A percentile compares a stretch with the other conserved stretches of the same genome.
phyloP scores from a whole-genome alignment of 2,113 vertebrate species.

The Gambusia holbrooki region DNA sequence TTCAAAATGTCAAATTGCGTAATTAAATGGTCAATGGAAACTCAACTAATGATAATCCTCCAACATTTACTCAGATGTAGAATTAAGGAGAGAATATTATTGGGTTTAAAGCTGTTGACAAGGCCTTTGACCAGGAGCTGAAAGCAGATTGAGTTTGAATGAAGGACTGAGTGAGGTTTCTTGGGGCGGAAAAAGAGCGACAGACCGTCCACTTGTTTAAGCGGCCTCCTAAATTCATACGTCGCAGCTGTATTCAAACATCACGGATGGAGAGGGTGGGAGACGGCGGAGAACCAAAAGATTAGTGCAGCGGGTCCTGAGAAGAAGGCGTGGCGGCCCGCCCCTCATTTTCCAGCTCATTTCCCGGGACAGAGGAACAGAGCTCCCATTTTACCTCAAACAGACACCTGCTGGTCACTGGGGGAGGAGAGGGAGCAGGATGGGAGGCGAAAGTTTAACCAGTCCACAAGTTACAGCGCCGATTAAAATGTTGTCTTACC shows the following conservation, averaged over 20 bases:
- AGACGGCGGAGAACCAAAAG: constrained; percentile 42
- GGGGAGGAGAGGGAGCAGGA: not conserved
- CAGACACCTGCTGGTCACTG: constrained; percentile 78
- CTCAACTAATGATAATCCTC: constrained; percentile 31
- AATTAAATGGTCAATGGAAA: too few relatives aligned
- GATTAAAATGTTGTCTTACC: too few relatives aligned
- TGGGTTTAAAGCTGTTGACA: constrained; percentile 50
- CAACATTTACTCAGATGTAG: constrained; percentile 35
- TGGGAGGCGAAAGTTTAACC: constrained; percentile 54
- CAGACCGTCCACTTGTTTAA: constrained; percentile 79
- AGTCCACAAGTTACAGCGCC: constrained; percentile 54
- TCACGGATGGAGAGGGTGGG: constrained; percentile 16
- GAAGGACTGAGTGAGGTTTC: constrained; percentile 43
- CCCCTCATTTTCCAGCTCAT: constrained; percentile 86
- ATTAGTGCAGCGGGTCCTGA: constrained; percentile 56
- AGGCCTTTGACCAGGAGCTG: constrained; percentile 32
- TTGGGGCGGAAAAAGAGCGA: constrained; percentile 42
- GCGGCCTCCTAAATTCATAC: constrained; percentile 79
- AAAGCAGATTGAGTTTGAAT: constrained; percentile 76
- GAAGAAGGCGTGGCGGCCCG: constrained; percentile 66
- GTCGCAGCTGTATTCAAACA: constrained; percentile 82
- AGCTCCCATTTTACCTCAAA: constrained; percentile 68
- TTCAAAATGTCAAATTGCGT: too few relatives aligned
- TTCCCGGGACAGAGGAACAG: constrained; percentile 77
- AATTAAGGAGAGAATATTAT: constrained; percentile 45